These are phyloP conservation scores for Erythrocercus mccallii DNA, from an alignment of 2,113 vertebrate genomes.

Conservation along the genomic window DNA sequence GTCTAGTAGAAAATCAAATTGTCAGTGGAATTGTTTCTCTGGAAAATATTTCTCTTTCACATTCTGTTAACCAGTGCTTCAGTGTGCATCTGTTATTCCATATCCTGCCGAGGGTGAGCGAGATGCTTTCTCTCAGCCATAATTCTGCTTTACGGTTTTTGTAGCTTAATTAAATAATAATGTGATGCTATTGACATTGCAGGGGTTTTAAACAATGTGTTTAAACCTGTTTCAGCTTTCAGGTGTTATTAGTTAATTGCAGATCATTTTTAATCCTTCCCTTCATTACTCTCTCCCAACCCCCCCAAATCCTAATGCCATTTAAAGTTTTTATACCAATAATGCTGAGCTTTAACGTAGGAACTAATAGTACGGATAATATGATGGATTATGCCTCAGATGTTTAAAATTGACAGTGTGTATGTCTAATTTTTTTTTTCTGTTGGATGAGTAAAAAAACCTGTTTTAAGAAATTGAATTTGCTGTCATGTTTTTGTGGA, in stretches of 20 bases:
- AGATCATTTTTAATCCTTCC: constrained; percentile 64
- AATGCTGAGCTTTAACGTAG: constrained; percentile 87
- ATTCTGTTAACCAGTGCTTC: constrained; percentile 72
- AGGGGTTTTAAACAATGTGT: constrained; percentile 72
- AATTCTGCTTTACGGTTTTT: constrained; percentile 72
- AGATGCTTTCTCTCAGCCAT: constrained; percentile 28
- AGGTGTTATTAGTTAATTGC: constrained; percentile 63
- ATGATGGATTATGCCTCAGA: constrained; percentile 83
- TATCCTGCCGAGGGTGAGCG: constrained; percentile 54
- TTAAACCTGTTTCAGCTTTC: constrained; percentile 58
- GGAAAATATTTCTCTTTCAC: constrained; percentile 25
- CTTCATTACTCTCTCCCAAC: constrained; percentile 13
- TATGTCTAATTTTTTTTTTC: constrained; percentile 56
- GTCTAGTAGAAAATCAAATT: constrained; percentile 47
- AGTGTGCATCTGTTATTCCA: constrained; percentile 64
- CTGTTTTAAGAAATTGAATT: constrained; percentile 79
- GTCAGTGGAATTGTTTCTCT: constrained; percentile 41
- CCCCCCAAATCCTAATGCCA: constrained; percentile 13
- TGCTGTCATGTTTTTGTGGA: constrained; percentile 80
- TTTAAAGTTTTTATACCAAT: constrained; percentile 73
- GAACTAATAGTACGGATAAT: constrained; percentile 73
- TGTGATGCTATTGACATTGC: constrained; percentile 71
- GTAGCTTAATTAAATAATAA: constrained; percentile 69
- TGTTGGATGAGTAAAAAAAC: constrained; percentile 68
- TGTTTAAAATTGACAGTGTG: constrained; percentile 72